Percentiles rank a stretch among this genome's conserved stretches.
phyloP scores from a whole-genome alignment of 2,888 invertebrate genomes.

The Saturnia japonica region DNA sequence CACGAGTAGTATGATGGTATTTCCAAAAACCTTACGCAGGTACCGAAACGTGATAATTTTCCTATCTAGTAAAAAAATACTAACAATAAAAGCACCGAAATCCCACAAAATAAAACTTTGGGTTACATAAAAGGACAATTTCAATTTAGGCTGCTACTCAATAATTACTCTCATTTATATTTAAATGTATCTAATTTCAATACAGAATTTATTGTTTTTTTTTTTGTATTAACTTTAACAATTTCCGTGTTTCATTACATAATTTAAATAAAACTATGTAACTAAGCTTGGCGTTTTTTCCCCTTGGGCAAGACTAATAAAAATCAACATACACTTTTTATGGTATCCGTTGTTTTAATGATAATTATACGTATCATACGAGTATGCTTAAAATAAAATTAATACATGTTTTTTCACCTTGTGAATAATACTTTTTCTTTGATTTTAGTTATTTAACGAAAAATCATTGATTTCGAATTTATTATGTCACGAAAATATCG shows the following conservation, averaged over 20 bases:
- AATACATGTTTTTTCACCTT: background rate
- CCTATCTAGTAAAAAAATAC: no score
- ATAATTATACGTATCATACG: background rate
- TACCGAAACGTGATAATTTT: no score
- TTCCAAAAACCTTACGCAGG: no score
- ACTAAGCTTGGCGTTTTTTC: constrained; percentile 5
- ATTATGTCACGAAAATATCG: background rate
- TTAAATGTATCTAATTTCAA: background rate
- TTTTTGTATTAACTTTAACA: background rate
- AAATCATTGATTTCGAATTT: background rate
- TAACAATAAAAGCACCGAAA: no score
- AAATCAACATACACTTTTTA: constrained; percentile 7
- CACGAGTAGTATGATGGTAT: background rate
- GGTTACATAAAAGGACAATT: background rate
- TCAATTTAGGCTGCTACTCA: background rate
- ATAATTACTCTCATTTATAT: background rate
- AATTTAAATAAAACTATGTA: background rate
- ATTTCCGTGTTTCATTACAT: background rate
- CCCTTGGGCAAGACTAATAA: background rate
- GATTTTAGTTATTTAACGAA: background rate
- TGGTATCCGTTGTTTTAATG: background rate
- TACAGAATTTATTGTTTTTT: background rate
- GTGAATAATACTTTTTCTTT: background rate
- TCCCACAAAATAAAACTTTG: background rate
- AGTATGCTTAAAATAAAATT: background rate